phyloP scores from a whole-genome alignment of 2,888 invertebrate genomes.

The Scaptomyza reducta region DNA sequence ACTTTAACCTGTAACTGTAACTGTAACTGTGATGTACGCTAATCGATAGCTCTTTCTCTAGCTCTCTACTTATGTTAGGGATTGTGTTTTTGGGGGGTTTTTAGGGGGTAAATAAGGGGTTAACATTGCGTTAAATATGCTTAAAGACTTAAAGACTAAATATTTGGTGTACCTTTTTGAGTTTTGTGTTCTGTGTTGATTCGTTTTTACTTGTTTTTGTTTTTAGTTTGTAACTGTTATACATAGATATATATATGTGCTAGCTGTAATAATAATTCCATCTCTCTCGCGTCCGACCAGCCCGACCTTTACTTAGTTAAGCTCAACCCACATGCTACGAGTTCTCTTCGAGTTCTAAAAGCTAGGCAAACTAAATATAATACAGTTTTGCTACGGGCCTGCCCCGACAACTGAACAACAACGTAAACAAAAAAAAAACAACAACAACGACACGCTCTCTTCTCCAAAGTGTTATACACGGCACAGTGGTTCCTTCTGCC shows the following conservation, averaged over 20 bases:
- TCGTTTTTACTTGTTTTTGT: conserved; percentile 14
- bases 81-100: conserved; percentile 26
- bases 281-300: too few relatives aligned
- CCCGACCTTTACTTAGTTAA: too few relatives aligned
- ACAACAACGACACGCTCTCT: conserved; percentile 32
- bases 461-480: conserved; percentile 81
- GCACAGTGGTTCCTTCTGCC: conserved; percentile 78
- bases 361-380: conserved; percentile 67
- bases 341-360: conserved; percentile 51
- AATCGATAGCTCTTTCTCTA: conserved; percentile 46
- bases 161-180: conserved; percentile 83
- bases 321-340: conserved; percentile 2
- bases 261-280: conserved; percentile 48
- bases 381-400: conserved; percentile 56
- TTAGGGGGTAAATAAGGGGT: conserved; percentile 3
- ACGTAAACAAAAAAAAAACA: conserved; percentile 22
- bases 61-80: conserved; percentile 48
- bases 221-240: conserved; percentile 62
- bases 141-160: conserved; percentile 78
- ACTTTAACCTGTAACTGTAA: conserved; percentile 34
- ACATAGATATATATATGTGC: conserved; percentile 38
- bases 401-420: conserved; percentile 24
- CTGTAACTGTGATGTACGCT: conserved; percentile 40
- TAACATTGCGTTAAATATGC: conserved; percentile 69
- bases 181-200: conserved; percentile 73